Conservation (phyloP, 64 coral and sea anemone species). For the Stichodactyla helianthus region DNA sequence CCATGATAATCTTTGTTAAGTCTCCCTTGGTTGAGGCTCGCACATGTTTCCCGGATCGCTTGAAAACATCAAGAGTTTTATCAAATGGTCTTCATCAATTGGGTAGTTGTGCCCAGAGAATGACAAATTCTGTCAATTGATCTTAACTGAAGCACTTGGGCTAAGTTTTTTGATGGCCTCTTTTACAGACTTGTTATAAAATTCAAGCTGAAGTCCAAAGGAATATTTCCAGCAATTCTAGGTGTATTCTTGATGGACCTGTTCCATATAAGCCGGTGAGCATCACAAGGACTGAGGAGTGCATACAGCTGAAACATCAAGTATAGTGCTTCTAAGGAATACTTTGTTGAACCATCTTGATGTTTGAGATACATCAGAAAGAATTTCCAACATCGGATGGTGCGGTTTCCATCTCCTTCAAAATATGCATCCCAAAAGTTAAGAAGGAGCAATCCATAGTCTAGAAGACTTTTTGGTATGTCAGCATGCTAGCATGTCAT, state of each 20-base stretch:
- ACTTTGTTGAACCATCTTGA: constrained; percentile 48
- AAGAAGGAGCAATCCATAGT: constrained; percentile 70
- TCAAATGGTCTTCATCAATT: constrained; percentile 60
- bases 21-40: constrained; percentile 27
- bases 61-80: constrained; percentile 36
- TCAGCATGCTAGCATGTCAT: constrained; percentile 52
- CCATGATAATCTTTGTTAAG: constrained; percentile 37
- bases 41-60: constrained; percentile 58
- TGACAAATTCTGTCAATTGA: constrained; percentile 71
- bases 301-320: constrained; percentile 68
- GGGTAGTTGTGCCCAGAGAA: constrained; percentile 29
- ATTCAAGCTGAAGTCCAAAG: constrained; percentile 57
- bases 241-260: constrained; percentile 40
- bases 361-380: constrained; percentile 60
- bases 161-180: constrained; percentile 78
- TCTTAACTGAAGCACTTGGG: constrained; percentile 45
- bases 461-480: constrained; percentile 64
- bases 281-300: constrained; percentile 46
- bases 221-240: constrained; percentile 32
- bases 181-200: constrained; percentile 63
- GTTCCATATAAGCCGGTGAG: constrained; percentile 62
- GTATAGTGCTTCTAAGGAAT: constrained; percentile 58
- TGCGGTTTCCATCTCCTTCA: constrained; percentile 69
- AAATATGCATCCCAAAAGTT: constrained; percentile 78
- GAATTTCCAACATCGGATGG: constrained; percentile 62